These are phyloP conservation scores for Callipepla squamata DNA, from an alignment of 2,113 vertebrate genomes.

Conservation along the genomic window DNA sequence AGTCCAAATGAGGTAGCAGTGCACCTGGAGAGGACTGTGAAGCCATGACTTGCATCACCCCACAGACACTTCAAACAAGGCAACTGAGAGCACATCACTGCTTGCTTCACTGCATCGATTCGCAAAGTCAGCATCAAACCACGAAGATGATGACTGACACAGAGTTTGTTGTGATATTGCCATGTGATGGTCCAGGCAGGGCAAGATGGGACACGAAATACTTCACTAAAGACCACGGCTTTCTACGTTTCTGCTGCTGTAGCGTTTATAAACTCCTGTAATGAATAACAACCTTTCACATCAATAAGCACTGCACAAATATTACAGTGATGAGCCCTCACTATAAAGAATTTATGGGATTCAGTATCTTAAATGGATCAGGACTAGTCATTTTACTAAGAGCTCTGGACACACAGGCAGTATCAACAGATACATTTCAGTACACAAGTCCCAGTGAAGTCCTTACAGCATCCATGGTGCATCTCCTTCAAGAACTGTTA, in stretches of 20 bases:
- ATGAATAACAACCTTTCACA: not conserved
- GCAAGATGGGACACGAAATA: not conserved
- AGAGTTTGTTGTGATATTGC: not conserved
- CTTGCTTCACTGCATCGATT: fast-evolving
- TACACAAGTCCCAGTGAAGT: not conserved
- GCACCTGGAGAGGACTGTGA: not conserved
- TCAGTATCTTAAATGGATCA: not conserved
- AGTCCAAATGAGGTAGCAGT: not conserved
- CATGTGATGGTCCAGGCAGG: not conserved
- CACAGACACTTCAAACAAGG: not conserved
- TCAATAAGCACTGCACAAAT: not conserved
- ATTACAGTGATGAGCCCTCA: not conserved
- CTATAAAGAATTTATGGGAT: not conserved
- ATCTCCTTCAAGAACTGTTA: not conserved
- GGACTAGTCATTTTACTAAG: not conserved
- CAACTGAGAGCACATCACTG: not conserved
- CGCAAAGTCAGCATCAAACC: not conserved
- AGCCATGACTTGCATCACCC: fast-evolving
- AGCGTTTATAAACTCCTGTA: not conserved
- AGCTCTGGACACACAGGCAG: not conserved
- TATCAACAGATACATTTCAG: not conserved
- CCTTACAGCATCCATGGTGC: not conserved
- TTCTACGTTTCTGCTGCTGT: not conserved
- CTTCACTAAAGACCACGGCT: not conserved
- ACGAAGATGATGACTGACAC: fast-evolving